phyloP scores from a whole-genome alignment of 2,888 invertebrate genomes.

The Tridacna gigas region DNA sequence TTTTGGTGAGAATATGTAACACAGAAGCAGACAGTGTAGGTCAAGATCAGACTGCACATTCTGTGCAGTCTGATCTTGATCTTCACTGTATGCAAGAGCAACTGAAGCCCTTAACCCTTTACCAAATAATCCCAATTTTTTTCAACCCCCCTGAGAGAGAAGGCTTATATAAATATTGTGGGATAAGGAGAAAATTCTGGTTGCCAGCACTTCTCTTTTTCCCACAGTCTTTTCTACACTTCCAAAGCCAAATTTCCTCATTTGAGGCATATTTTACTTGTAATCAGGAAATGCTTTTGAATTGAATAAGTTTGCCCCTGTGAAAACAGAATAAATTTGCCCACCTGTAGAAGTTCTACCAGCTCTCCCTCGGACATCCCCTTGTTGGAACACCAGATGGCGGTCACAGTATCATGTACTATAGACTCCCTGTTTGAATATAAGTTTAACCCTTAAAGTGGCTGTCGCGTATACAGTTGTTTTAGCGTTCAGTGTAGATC shows the following conservation, averaged over 20 bases:
- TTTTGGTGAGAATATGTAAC: no score
- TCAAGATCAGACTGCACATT: no score
- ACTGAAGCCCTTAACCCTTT: no score
- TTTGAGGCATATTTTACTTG: not conserved
- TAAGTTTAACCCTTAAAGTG: no score
- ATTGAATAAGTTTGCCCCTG: no score
- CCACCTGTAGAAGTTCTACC: conserved; percentile 70
- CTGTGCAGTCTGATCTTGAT: no score
- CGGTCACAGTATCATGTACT: conserved; percentile 69
- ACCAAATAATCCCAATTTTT: no score
- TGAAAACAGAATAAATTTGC: no score
- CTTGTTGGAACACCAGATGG: conserved; percentile 78
- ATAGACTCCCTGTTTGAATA: conserved; percentile 61
- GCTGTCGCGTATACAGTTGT: no score
- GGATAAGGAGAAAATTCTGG: not conserved
- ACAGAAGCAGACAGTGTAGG: no score
- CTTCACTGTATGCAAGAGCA: no score
- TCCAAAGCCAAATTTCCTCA: not conserved
- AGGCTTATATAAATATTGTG: not conserved
- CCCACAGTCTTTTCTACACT: not conserved
- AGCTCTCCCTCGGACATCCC: conserved; percentile 79
- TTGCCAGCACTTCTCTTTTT: not conserved
- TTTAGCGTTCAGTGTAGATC: no score
- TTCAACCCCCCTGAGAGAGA: not conserved
- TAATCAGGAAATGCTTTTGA: not conserved